Base-by-base conservation (phyloP, 2,888 invertebrate genomes). In the Cephus sareptanus region DNA sequence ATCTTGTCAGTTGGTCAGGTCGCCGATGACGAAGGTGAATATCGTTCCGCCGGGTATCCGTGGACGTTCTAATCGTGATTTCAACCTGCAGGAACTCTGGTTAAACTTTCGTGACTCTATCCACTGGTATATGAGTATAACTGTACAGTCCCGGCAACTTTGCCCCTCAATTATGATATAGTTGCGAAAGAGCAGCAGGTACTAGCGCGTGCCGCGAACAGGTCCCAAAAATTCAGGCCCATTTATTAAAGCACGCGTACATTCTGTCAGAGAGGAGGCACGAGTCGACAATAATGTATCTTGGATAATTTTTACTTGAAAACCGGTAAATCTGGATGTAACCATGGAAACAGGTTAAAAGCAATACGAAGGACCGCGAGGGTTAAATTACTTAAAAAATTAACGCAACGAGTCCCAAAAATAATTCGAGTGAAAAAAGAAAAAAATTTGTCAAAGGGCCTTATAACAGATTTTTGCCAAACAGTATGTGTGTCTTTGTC, bases 61-160 rank as follows among this genome's bases (percentile, higher is more conserved):
- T 40, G 23, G 6, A 40, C 40, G 15, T 40, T 15, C 15, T 15
- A 56, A 56, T 15, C 23, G 56, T 56, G 2, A 23, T 15, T 56
- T 56, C 56, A 56, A 23, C 56, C 56, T 23, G 23, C 56, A 56
- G 56, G 56, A 56, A 56, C 23, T 56, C 56, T 23, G 56, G 23
- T 15, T 23, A 56, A 56, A 56, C 56, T 56, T 56, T 23, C 40
- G 2, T 23, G 40, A 56, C 40, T 56, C 40, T 56, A 15, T 56
- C 23, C 9, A 23, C 56, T 23, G 15, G 56, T 74, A 74, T 77
- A 77, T 74, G 76, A 76, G 76, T 35, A 78, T 78, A 78, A 78
- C 78, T 78, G 78, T 78, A 78, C 73, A 34, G 31, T 56, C 73
- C 71, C 31, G 33, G 9, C 71, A 71, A 71, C 71, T 71, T 71